Evolutionary conservation across 2,797 vertebrate species (phyloP).

Genomic region (Acanthiza pusilla): DNA sequence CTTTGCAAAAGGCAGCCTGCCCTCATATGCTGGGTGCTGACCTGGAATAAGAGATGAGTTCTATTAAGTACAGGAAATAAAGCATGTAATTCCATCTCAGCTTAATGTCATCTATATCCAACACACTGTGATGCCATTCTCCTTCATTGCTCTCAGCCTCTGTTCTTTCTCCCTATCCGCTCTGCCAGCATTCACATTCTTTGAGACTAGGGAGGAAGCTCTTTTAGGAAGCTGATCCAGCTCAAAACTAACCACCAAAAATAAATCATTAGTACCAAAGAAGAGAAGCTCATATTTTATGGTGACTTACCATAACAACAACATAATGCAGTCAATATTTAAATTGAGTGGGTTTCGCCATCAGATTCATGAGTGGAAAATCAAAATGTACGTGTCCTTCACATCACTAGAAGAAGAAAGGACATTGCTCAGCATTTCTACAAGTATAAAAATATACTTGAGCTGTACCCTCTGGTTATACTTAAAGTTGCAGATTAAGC

Average conservation of each 20-base stretch:
- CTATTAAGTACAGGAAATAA: constrained; percentile 19
- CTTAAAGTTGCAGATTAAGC: neutral
- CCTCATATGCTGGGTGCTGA: neutral
- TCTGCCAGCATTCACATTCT: neutral
- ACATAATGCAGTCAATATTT: neutral
- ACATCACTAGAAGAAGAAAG: neutral
- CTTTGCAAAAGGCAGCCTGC: neutral
- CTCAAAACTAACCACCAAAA: neutral
- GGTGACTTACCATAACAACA: neutral
- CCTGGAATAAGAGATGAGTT: neutral
- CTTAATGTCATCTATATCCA: neutral
- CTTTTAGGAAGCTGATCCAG: neutral
- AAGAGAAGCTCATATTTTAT: neutral
- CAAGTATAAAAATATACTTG: neutral
- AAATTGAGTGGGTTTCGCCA: neutral
- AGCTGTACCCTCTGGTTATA: neutral
- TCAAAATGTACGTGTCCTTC: neutral
- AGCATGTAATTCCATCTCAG: neutral
- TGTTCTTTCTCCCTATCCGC: neutral
- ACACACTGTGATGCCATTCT: neutral
- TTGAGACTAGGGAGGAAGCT: neutral
- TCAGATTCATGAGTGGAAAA: neutral
- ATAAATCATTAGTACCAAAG: neutral
- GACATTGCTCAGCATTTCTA: neutral
- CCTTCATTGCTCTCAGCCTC: neutral